These are phyloP conservation scores for Myotis myotis DNA, from an alignment of 2,797 vertebrate species.

Conservation along the genomic window DNA sequence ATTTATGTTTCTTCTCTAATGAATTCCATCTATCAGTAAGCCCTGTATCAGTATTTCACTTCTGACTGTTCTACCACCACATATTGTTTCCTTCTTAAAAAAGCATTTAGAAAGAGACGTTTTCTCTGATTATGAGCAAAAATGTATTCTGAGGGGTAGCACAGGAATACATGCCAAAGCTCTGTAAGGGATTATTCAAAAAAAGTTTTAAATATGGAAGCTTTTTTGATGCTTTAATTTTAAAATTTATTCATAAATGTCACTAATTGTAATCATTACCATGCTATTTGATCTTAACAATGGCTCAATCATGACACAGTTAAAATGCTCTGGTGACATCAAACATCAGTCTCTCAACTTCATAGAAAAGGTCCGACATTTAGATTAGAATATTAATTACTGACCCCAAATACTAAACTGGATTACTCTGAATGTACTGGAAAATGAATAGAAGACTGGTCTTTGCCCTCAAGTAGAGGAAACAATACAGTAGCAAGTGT, in stretches of 20 bases:
- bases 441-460: not conserved
- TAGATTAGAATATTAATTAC: not conserved
- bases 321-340: slow-evolving; percentile 11
- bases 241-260: not conserved
- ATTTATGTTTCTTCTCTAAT: slow-evolving; percentile 48
- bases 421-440: not conserved
- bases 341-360: not conserved
- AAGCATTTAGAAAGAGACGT: not conserved
- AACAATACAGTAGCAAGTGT: not conserved
- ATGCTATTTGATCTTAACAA: not conserved
- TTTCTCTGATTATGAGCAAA: not conserved
- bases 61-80: not conserved
- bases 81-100: not conserved
- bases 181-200: not conserved
- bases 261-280: not conserved
- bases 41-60: not conserved
- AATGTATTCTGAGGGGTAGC: not conserved
- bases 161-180: not conserved
- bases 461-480: not conserved
- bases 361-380: not conserved
- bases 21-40: slow-evolving; percentile 37
- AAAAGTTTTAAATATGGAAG: not conserved
- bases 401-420: not conserved
- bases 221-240: not conserved
- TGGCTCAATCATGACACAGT: not conserved